Evolutionary conservation across 2,113 vertebrate genomes (phyloP).

Genomic region (Clupea harengus): DNA sequence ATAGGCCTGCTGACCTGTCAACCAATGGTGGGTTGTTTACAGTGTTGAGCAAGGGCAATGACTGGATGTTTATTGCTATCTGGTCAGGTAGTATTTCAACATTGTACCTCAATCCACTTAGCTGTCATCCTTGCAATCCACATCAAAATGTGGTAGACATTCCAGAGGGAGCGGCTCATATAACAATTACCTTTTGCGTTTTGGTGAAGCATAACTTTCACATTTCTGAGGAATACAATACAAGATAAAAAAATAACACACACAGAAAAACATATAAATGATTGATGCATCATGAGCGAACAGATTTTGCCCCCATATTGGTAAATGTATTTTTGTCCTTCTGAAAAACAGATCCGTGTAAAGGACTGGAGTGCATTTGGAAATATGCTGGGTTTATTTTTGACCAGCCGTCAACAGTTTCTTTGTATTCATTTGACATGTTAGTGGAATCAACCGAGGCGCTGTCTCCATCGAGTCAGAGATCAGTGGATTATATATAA

Average conservation of each 20-base stretch:
- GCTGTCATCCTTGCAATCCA: conserved; percentile 45
- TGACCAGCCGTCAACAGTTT: conserved; percentile 33
- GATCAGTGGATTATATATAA: conserved; percentile 19
- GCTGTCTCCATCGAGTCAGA: conserved; percentile 11
- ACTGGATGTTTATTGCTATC: conserved; percentile 68
- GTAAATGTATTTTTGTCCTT: background rate
- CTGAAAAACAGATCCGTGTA: background rate
- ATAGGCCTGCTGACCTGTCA: conserved; percentile 56
- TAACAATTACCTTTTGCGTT: background rate
- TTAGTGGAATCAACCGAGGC: conserved; percentile 16
- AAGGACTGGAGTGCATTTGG: background rate
- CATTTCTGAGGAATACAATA: background rate
- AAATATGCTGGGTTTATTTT: conserved; percentile 1
- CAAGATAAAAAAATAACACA: background rate
- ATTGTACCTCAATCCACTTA: conserved; percentile 60
- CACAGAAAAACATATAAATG: background rate
- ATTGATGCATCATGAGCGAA: background rate
- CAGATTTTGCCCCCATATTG: background rate
- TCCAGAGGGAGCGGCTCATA: background rate
- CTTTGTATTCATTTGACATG: conserved; percentile 40
- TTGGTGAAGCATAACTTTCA: conserved; percentile 4
- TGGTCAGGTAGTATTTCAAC: conserved; percentile 67
- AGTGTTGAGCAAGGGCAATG: conserved; percentile 61
- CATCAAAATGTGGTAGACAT: conserved; percentile 8
- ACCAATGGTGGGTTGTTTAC: conserved; percentile 65